Percentiles rank a stretch among this genome's conserved stretches.
These are phyloP conservation scores for Thripadectes ignobilis DNA, from an alignment of 2,797 vertebrate species.

Conservation along the genomic window DNA sequence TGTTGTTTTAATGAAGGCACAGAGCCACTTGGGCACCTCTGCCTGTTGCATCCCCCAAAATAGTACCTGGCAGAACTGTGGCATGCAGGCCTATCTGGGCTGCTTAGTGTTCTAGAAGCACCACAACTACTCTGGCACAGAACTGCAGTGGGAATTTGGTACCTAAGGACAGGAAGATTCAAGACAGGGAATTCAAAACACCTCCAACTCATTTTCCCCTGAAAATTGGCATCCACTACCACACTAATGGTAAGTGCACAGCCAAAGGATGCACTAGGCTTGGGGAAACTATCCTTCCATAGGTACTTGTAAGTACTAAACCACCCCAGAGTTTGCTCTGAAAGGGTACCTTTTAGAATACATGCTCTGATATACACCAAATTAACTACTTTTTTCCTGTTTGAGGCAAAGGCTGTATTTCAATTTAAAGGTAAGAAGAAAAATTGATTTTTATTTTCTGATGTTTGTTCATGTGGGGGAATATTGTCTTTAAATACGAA, in stretches of 20 bases:
- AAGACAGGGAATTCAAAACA: background rate
- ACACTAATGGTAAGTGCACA: background rate
- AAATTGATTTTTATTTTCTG: background rate
- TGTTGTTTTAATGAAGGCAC: background rate
- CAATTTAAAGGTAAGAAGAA: background rate
- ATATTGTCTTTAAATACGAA: background rate
- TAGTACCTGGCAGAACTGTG: rapidly evolving
- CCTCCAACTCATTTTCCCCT: background rate
- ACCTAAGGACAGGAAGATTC: background rate
- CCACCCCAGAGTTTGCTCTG: background rate
- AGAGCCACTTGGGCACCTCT: background rate
- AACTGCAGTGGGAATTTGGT: background rate
- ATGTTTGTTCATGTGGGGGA: background rate
- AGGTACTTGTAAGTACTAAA: background rate
- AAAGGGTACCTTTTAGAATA: background rate
- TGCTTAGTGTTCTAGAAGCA: background rate
- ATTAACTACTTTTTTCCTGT: background rate
- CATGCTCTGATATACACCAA: background rate
- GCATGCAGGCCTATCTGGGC: background rate
- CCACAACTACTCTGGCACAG: background rate
- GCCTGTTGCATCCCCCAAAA: background rate
- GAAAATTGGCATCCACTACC: background rate
- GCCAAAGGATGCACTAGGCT: background rate
- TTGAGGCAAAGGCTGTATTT: background rate
- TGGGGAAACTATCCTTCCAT: background rate